phyloP scores from a whole-genome alignment of 2,113 vertebrate species.

The Cyanoramphus novaezelandiae region DNA sequence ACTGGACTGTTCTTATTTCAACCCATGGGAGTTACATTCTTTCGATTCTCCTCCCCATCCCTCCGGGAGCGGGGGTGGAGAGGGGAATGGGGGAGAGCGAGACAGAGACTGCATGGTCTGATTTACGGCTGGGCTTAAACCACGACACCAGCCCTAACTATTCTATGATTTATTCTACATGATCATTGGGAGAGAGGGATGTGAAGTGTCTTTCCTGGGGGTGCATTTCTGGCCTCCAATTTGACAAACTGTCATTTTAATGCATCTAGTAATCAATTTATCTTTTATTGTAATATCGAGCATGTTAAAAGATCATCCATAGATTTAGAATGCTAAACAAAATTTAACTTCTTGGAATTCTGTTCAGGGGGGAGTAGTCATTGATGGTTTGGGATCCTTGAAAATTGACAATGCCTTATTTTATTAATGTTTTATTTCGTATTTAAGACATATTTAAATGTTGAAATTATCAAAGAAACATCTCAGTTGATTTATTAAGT shows the following conservation, averaged over 20 bases:
- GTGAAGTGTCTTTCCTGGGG: neutral
- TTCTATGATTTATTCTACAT: neutral
- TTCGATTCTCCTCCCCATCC: no score
- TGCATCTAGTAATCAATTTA: neutral
- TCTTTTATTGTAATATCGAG: neutral
- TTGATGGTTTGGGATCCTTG: no score
- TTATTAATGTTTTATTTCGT: neutral
- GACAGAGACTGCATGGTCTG: no score
- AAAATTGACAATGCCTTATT: neutral
- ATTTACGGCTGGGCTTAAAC: no score
- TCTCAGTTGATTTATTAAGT: neutral
- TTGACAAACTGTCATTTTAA: neutral
- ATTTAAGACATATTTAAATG: neutral
- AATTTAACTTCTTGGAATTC: neutral
- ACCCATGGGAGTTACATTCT: no score
- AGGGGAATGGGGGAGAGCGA: no score
- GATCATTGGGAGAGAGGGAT: neutral
- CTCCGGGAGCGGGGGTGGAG: no score
- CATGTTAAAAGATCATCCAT: neutral
- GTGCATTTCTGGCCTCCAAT: neutral
- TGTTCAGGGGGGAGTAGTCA: no score
- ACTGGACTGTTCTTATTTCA: no score
- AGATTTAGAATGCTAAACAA: neutral
- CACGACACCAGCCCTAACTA: no score
- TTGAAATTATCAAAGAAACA: neutral